phyloP scores from a whole-genome alignment of 1,140 invertebrate species.

The Nasonia vitripennis region DNA sequence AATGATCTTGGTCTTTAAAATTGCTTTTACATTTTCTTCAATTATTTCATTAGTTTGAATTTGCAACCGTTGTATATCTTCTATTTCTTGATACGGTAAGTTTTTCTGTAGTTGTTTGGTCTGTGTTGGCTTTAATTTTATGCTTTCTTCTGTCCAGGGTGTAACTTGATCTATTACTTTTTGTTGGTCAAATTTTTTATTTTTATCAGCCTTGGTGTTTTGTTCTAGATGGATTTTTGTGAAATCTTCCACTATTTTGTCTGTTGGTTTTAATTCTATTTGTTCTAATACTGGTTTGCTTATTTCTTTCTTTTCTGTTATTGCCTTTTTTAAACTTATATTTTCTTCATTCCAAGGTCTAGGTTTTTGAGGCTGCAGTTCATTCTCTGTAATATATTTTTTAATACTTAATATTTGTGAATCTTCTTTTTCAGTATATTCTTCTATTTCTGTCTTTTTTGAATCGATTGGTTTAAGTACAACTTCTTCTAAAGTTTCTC shows the following conservation, averaged over 20 bases:
- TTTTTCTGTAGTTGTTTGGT: slow-evolving; percentile 51
- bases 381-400: slow-evolving; percentile 50
- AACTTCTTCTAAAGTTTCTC: slow-evolving; percentile 69
- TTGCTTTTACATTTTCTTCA: background rate
- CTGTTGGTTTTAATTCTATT: too few species aligned
- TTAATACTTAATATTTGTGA: slow-evolving; percentile 32
- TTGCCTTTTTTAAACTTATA: slow-evolving; percentile 65
- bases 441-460: slow-evolving; percentile 62
- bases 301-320: slow-evolving; percentile 65
- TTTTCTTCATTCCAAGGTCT: slow-evolving; percentile 76
- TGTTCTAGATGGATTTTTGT: slow-evolving; percentile 45
- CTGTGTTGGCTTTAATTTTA: slow-evolving; percentile 67
- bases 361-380: slow-evolving; percentile 57
- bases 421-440: slow-evolving; percentile 60
- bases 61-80: slow-evolving; percentile 51
- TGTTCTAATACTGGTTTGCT: slow-evolving; percentile 50
- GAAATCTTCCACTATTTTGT: slow-evolving; percentile 62
- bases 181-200: background rate
- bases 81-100: slow-evolving; percentile 42
- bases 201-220: background rate
- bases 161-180: slow-evolving; percentile 39
- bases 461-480: slow-evolving; percentile 74
- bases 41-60: background rate
- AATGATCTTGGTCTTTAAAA: background rate
- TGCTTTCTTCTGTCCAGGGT: slow-evolving; percentile 67